Conservation (phyloP, 2,113 vertebrate genomes). For the Heterotis niloticus region DNA sequence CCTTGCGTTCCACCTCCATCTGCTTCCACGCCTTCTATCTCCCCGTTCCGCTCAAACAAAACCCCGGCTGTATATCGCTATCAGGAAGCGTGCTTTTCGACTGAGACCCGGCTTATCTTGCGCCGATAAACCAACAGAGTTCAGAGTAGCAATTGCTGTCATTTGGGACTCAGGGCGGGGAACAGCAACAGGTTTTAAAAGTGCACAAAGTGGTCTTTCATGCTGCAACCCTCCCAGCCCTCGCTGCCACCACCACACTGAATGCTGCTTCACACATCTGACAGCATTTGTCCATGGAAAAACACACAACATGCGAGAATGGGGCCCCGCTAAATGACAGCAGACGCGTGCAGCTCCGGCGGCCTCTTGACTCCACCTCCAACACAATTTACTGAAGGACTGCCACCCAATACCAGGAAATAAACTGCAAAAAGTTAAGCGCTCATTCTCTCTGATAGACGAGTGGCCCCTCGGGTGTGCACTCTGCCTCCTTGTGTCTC, state of each 20-base stretch:
- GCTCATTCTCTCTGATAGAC: too few relatives aligned
- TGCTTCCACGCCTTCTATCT: conserved; percentile 52
- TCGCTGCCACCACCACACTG: conserved; percentile 29
- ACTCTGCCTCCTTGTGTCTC: too few relatives aligned
- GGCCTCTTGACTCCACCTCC: conserved; percentile 30
- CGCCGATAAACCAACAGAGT: conserved; percentile 59
- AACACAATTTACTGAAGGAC: conserved; percentile 37
- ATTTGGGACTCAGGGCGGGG: conserved; percentile 51
- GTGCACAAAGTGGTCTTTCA: conserved; percentile 42
- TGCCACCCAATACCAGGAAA: conserved; percentile 23
- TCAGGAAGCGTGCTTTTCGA: conserved; percentile 53
- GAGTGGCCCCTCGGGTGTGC: too few relatives aligned
- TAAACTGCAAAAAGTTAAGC: conserved; percentile 19
- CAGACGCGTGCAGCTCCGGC: conserved; percentile 7
- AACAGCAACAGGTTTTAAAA: conserved; percentile 49
- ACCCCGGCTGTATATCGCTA: conserved; percentile 57
- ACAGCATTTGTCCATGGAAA: conserved; percentile 49
- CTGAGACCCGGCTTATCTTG: conserved; percentile 61
- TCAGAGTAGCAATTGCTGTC: conserved; percentile 64
- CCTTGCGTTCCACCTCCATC: conserved; percentile 5
- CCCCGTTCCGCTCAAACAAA: conserved; percentile 54
- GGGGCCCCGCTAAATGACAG: conserved; percentile 13
- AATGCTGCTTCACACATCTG: conserved; percentile 55
- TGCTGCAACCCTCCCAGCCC: conserved; percentile 15
- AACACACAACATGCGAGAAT: conserved; percentile 29